Base-by-base conservation (phyloP, 1,140 invertebrate genomes). In the Drosophila paulistorum region DNA sequence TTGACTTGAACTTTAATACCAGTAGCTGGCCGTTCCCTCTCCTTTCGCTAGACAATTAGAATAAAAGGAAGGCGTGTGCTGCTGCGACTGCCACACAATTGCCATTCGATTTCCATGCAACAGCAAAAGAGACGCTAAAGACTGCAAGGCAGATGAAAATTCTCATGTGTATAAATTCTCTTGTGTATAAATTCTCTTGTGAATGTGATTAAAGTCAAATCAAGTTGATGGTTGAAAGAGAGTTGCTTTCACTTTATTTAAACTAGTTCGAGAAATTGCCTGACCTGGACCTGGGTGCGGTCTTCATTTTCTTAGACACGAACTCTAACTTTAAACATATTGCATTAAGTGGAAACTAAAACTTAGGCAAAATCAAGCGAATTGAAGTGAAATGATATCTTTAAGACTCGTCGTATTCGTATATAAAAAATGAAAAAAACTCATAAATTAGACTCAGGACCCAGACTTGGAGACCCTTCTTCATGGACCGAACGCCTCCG, bases 391-490 rank as follows among this genome's bases (percentile, higher is more conserved):
- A 59, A 9, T 71, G 70, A 65, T 77, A 61, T 59, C 45, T 71
- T 60, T 73, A 41, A 39, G 41, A 23, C 55, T 45, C 45, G 30
- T 30, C 45, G 30, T 30, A 23, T 23, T 23, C 48, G 37, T 39
- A 23, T 13, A 35, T 13, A 35, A 62, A 82, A 75, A 86, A 83
- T 86, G 83, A 83, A 86, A 86, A 77, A 89, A 86, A 86, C 83
- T 79, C 83, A 86, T 86, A 86, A 86, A 86, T 86, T 87, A 87
- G 70, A 62, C 71, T 57, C 62, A 64, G 57, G n/a, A 77, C 55
- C 61, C 45, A 74, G 48, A 63, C 39, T 48, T 63, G 7, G 45
- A 17, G 14, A 20, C 26, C 14, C 14, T 14, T 48, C 45, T 13
- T 13, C 37, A 13, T 13, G 30, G 30, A 30, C 30, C 11, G 3